Evolutionary conservation across 2,113 vertebrate genomes (phyloP).

Genomic region (Python bivittatus): DNA sequence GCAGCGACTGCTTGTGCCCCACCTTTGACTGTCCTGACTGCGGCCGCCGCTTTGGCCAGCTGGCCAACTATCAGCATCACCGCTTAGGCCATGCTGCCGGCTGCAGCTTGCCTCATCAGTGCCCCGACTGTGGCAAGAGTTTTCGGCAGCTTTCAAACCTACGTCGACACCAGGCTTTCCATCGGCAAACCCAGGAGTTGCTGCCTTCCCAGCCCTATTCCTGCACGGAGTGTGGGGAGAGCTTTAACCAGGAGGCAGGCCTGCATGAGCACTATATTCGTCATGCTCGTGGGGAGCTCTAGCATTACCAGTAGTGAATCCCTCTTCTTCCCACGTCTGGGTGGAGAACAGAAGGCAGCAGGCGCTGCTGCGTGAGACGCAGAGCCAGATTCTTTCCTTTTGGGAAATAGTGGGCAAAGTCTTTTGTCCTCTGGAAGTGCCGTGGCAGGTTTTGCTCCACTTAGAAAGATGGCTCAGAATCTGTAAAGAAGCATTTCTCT

Average conservation of each 20-base stretch:
- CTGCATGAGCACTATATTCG: conserved; percentile 60
- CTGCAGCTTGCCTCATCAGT: conserved; percentile 78
- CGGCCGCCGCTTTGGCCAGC: conserved; percentile 82
- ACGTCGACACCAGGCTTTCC: conserved; percentile 76
- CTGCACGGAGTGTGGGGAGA: conserved; percentile 57
- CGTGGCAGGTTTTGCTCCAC: background rate
- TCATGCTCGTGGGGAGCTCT: conserved; percentile 60
- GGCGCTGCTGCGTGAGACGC: background rate
- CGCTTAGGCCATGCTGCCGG: conserved; percentile 73
- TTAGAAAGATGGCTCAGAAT: background rate
- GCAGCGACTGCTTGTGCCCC: conserved; percentile 71
- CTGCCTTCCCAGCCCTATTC: conserved; percentile 32
- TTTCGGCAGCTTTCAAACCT: conserved; percentile 81
- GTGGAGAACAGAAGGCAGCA: background rate
- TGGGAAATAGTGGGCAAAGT: background rate
- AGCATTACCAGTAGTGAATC: background rate
- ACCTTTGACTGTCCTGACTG: conserved; percentile 77
- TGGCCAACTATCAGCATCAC: conserved; percentile 78
- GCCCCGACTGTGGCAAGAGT: conserved; percentile 80
- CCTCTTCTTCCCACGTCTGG: background rate
- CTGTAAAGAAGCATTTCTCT: background rate
- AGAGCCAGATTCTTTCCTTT: background rate
- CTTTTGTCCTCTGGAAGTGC: background rate
- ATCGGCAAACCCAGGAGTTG: conserved; percentile 39
- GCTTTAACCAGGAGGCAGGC: conserved; percentile 53